Percentiles rank a stretch among this genome's conserved stretches.
Evolutionary conservation across 2,888 invertebrate genomes (phyloP).

Genomic region (Hydroisotoma schaefferi): DNA sequence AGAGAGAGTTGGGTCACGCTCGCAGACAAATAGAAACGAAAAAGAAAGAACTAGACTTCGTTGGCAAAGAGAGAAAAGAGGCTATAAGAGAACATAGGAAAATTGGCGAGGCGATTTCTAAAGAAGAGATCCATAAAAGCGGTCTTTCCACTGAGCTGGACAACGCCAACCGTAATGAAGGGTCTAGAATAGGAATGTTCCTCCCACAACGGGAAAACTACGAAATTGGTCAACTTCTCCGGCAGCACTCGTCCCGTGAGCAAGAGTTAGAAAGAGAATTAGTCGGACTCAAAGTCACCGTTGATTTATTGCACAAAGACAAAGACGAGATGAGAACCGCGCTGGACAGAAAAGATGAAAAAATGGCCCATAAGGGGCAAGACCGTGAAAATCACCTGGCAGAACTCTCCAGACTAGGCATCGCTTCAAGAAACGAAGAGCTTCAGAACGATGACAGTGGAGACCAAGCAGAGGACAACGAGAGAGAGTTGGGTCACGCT

Average conservation of each 20-base stretch:
- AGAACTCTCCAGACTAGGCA: constrained; percentile 33
- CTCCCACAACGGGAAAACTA: neutral
- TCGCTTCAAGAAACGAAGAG: constrained; percentile 40
- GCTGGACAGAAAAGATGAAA: constrained; percentile 43
- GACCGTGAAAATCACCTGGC: constrained; percentile 28
- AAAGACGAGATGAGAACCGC: constrained; percentile 44
- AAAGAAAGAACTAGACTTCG: constrained; percentile 36
- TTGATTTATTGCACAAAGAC: constrained; percentile 22
- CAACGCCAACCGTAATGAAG: too few species aligned
- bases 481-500: constrained; percentile 33
- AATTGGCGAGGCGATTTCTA: constrained; percentile 25
- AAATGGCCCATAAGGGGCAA: constrained; percentile 24
- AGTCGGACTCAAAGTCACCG: constrained; percentile 10
- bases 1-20: constrained; percentile 33
- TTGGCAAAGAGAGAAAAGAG: constrained; percentile 38
- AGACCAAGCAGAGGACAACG: constrained; percentile 37
- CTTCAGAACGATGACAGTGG: constrained; percentile 41
- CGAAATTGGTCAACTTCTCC: constrained; percentile 27
- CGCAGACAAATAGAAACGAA: constrained; percentile 33
- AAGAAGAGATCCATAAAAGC: constrained; percentile 33
- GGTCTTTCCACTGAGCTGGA: constrained; percentile 34
- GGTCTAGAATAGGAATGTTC: neutral
- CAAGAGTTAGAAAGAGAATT: constrained; percentile 28
- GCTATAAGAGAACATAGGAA: constrained; percentile 34
- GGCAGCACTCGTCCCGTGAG: constrained; percentile 9